Evolutionary conservation across 2,888 invertebrate species (phyloP), one percentile per base, ranked within the genome.

Genomic region (Zaprionus bogoriensis): DNA sequence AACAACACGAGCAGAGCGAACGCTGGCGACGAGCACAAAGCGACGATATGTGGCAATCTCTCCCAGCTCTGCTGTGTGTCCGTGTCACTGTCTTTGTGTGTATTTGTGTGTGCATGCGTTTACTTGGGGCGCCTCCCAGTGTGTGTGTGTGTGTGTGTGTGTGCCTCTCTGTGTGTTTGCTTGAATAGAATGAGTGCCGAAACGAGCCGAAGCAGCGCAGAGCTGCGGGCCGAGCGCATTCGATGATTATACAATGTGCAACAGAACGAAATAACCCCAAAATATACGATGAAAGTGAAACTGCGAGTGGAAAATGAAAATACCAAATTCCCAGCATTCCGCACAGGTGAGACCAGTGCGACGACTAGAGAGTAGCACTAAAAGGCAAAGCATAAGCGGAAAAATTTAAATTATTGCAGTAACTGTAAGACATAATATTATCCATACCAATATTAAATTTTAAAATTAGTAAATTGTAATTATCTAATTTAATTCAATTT

Each of bases 231-330:
- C 55, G 59, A 57, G 32, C 54, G 59, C 61, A 60, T 57, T 66
- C 45, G 68, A 63, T 79, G 77, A 83, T 80, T 74, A 80, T 74
- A 87, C 68, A 81, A 81, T 84, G 64, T 87, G 84, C 87, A 71
- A 25, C 67, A 55, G 66, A 77, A 74, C 67, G 66, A 77, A 74
- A 67, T 84, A 84, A 80, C 77, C 74, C 81, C 69, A 74, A 36
- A 68, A 66, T 48, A 66, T 48, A 47, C 17, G 22, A 32, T 19
- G 30, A 39, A 66, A 77, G 53, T 44, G 53, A 47, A 65, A 65
- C 51, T 48, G 64, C 54, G 7, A 14, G n/a, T 3, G n/a, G 10
- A 20, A 20, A 39, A 20, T 4, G 19, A 39, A 17, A 39, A 39
- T n/a, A n/a, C 10, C 38, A n/a, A 39, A 20, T 20, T 17, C 10